Conservation (phyloP, 1,140 invertebrate genomes). For the Scylla paramamosain region DNA sequence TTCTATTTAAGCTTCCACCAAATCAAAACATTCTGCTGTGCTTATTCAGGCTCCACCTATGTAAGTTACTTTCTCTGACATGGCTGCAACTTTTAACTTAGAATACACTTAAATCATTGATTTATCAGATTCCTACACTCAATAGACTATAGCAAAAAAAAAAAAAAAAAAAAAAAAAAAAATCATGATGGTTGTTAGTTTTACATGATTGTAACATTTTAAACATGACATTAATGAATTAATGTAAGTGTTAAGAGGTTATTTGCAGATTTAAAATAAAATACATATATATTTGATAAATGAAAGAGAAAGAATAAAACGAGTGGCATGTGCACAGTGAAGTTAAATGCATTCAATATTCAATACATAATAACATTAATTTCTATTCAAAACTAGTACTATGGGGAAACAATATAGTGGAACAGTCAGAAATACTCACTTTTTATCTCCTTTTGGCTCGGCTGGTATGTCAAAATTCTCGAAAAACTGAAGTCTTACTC, state of each 20-base stretch:
- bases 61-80: no score
- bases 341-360: neutral
- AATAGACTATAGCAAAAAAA: neutral
- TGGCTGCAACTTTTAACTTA: no score
- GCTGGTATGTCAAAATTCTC: conserved; percentile 93
- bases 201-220: no score
- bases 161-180: conserved; percentile 50
- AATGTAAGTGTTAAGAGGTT: no score
- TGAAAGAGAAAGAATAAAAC: neutral
- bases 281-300: no score
- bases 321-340: neutral
- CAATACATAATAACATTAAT: conserved; percentile 35
- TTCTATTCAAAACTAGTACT: neutral
- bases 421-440: conserved; percentile 60
- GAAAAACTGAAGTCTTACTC: conserved; percentile 91
- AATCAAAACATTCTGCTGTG: no score
- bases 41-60: no score
- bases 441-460: conserved; percentile 72
- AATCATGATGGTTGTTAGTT: neutral
- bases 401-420: neutral
- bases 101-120: no score
- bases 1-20: no score
- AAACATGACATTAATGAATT: no score
- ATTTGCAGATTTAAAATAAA: no score
- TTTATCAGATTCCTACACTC: no score